phyloP scores from a whole-genome alignment of 2,797 vertebrate species.

The Pantherophis alleghaniensis region DNA sequence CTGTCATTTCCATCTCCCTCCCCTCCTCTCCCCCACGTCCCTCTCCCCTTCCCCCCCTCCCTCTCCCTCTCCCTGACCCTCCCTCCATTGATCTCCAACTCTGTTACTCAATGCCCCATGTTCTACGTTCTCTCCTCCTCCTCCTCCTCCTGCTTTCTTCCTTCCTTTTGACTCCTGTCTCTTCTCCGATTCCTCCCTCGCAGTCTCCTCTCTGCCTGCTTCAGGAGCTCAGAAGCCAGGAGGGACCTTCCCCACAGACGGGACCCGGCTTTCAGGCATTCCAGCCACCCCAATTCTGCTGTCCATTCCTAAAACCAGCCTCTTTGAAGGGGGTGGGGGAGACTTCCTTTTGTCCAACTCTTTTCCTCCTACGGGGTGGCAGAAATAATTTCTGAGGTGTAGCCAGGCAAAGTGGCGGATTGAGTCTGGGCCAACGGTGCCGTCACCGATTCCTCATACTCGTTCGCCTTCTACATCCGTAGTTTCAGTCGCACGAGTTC shows the following conservation, averaged over 20 bases:
- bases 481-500: conserved; percentile 9
- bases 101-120: too few relatives aligned
- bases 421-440: conserved; percentile 53
- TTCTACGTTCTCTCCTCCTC: neutral
- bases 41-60: too few relatives aligned
- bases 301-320: conserved; percentile 65
- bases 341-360: conserved; percentile 47
- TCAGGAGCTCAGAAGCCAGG: conserved; percentile 88
- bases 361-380: conserved; percentile 44
- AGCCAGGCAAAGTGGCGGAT: conserved; percentile 56
- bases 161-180: conserved; percentile 65
- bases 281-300: conserved; percentile 71
- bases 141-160: conserved; percentile 65
- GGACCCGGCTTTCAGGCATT: conserved; percentile 84
- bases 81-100: too few relatives aligned
- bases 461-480: conserved; percentile 48
- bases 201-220: conserved; percentile 93
- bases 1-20: too few relatives aligned
- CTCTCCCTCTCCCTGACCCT: too few relatives aligned
- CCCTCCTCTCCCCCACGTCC: too few relatives aligned
- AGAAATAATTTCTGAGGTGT: conserved; percentile 2
- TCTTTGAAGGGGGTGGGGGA: neutral
- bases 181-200: conserved; percentile 78
- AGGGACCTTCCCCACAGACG: conserved; percentile 87
- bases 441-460: conserved; percentile 67